Percentiles rank a stretch among this genome's conserved stretches.
Conservation (phyloP, 2,888 invertebrate species). For the Epirrita christyi region DNA sequence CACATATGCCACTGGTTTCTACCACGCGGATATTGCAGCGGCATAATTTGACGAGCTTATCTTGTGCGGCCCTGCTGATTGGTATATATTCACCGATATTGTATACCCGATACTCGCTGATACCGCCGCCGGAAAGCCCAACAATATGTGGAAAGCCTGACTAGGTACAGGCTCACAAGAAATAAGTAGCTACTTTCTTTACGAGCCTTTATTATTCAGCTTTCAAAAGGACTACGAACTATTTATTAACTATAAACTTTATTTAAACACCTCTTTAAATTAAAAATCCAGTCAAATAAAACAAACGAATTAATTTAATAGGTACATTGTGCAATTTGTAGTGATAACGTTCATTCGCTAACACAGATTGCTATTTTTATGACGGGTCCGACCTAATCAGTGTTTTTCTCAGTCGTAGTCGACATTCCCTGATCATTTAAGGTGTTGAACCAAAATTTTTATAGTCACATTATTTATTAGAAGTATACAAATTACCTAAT, state of each 20-base stretch:
- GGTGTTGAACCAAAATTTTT: slow-evolving; percentile 22
- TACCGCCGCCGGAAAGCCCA: too few species aligned
- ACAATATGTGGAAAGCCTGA: too few species aligned
- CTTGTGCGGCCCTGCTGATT: too few species aligned
- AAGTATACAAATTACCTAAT: slow-evolving; percentile 21
- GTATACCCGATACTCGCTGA: too few species aligned
- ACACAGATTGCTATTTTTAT: slow-evolving; percentile 9
- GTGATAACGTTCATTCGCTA: slow-evolving; percentile 10
- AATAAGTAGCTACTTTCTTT: too few species aligned
- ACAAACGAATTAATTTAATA: background rate
- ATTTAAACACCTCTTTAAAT: background rate
- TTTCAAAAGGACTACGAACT: too few species aligned
- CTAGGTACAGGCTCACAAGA: too few species aligned
- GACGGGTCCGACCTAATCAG: slow-evolving; percentile 3
- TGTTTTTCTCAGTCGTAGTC: slow-evolving; percentile 6
- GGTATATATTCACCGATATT: too few species aligned
- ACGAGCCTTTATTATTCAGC: too few species aligned
- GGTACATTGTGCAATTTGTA: slow-evolving; percentile 17
- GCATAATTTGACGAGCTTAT: too few species aligned
- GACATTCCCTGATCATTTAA: slow-evolving; percentile 9
- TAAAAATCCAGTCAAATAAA: background rate
- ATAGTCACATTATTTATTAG: slow-evolving; percentile 20
- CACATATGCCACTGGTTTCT: too few species aligned
- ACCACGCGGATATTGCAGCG: too few species aligned
- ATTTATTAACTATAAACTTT: background rate